Base-by-base conservation (phyloP, 2,888 invertebrate genomes). In the Isoperla grammatica region DNA sequence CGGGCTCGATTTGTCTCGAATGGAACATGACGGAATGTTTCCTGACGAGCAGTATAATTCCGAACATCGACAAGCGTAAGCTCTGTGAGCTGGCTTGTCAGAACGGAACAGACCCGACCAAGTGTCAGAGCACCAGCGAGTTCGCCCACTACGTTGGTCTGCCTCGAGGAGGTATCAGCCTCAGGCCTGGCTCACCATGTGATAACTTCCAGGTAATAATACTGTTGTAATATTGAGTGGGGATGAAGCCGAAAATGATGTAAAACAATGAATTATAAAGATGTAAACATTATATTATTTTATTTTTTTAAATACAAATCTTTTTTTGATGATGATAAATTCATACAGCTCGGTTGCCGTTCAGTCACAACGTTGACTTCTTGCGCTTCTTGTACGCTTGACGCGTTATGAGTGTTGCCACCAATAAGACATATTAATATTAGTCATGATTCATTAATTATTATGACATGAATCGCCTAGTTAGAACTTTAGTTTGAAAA, bases 61-160 rank as follows among this genome's bases (percentile, higher is more conserved):
- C 84, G 60, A 87, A 87, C 63, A 86, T 87, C 59, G 84, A 92
- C 75, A 87, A 93, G 68, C 81, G 93, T 64, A 86, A 88, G 71
- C 79, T 98, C 59, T 99, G 99, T 78, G 96, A 96, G 75, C 81
- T 99, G 65, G 97, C 98, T n/a, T 99, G 99, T 74, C 91, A 93
- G 76, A 88, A 87, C 69, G 89, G 89, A 22, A 85, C 86, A 13
- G 84, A 85, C 67, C 76, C 81, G 1, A 78, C 80, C 67, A 83
- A 87, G 4, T 94, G 94, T 71, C 81, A 86, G 63, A 92, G 93
- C 71, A 95, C 94, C 2, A 91, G 90, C 50, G 92, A 93, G 73
- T 91, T 94, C 75, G 88, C 90, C 0, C 75, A 80, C 9, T 71
- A 79, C 20, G 86, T 87, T 20, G 87, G 86, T 22, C 74, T 93